Evolutionary conservation across 2,113 vertebrate genomes (phyloP).

Genomic region (Xiphophorus maculatus): DNA sequence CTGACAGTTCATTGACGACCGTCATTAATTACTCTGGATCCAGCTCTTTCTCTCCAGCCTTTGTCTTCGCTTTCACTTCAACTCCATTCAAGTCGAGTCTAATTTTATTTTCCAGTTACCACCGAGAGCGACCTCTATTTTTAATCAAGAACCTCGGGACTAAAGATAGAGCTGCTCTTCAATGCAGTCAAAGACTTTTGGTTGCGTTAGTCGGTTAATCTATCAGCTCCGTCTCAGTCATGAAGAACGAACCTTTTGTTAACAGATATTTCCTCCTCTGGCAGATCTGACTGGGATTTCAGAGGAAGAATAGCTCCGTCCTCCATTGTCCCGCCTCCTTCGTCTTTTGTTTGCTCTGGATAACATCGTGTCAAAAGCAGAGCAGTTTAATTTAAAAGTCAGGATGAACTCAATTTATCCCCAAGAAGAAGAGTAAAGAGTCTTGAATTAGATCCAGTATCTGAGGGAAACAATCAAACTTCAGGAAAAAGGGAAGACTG

Average conservation of each 20-base stretch:
- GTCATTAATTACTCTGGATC: conserved; percentile 40
- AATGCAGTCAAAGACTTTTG: conserved; percentile 11
- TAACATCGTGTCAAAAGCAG: conserved; percentile 21
- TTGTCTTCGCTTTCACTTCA: background rate
- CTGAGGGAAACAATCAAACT: background rate
- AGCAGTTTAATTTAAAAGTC: conserved; percentile 10
- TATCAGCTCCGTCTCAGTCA: conserved; percentile 28
- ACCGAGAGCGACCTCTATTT: conserved; percentile 50
- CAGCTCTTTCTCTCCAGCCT: conserved; percentile 7
- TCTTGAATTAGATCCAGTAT: background rate
- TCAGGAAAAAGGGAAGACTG: background rate
- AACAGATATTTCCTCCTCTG: conserved; percentile 25
- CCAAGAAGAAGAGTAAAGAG: conserved; percentile 11
- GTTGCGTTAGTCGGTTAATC: conserved; percentile 38
- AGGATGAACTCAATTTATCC: conserved; percentile 26
- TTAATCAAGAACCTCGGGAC: conserved; percentile 43
- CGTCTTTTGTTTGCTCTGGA: conserved; percentile 19
- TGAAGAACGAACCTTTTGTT: conserved; percentile 34
- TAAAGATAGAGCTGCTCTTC: conserved; percentile 24
- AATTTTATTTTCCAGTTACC: conserved; percentile 3
- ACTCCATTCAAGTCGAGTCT: conserved; percentile 20
- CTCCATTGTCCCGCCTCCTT: conserved; percentile 18
- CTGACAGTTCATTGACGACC: conserved; percentile 34
- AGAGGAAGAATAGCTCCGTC: conserved; percentile 36
- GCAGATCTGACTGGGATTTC: conserved; percentile 16